Base-by-base conservation (phyloP, 2,888 invertebrate species). In the Tholera decimalis region DNA sequence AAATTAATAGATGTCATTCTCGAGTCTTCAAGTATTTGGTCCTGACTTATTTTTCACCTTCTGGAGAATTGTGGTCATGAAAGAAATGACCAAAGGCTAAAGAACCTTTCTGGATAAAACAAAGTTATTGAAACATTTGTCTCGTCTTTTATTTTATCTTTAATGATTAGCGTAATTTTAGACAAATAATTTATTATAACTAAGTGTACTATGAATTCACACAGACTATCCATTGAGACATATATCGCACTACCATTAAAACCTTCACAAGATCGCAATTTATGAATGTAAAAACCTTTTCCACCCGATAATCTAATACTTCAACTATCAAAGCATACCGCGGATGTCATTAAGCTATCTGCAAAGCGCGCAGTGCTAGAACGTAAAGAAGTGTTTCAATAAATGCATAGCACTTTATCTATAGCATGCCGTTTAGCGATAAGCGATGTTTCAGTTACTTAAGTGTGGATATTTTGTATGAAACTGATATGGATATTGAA, bases 341-440 rank as follows among this genome's bases (percentile, higher is more conserved):
- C 37, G 54, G 49, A 75, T 54, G 43, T 75, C 69, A 50, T 71
- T 59, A 50, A 39, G 69, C 20, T 75, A 75, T 71, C 71, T 50
- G 5, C 22, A 6, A n/a, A 43, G 53, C 53, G 53, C 43, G 67
- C 68, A 74, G 37, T 49, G 41, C 15, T 24, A n/a, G 43, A 18
- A 41, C 33, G 11, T 68, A 44, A 75, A 71, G 70, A 76, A 76
- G 55, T 76, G 76, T 53, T 76, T 72, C 71, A 69, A 61, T 72
- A 76, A n/a, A 76, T 76, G 70, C 71, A 75, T 20, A 30, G 26
- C 70, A 50, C 51, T 72, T 46, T 61, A 61, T 69, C 71, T 69
- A 39, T 61, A 70, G n/a, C 61, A n/a, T 33, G 54, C 55, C 72
- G 70, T 50, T 68, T 69, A 47, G 51, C 51, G 62, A 50, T 69